These are phyloP conservation scores for Hypothenemus hampei DNA, from an alignment of 1,140 invertebrate genomes.

Conservation along the genomic window DNA sequence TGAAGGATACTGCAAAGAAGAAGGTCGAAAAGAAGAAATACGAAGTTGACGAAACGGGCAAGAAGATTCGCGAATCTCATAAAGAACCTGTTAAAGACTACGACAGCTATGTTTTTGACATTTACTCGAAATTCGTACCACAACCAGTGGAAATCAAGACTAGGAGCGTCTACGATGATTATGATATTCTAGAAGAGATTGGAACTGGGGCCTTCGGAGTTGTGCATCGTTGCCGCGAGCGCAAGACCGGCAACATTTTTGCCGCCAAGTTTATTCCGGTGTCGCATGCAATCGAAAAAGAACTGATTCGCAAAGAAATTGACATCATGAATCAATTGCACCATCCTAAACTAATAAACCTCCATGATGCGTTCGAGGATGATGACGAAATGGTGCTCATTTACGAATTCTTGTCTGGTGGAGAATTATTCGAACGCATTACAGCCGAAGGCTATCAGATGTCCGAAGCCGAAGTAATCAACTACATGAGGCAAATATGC, in stretches of 20 bases:
- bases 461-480: conserved; percentile 98
- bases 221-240: conserved; percentile 94
- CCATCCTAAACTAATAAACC: conserved; percentile 94
- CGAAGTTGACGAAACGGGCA: conserved; percentile 86
- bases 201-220: conserved; percentile 98
- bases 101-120: conserved; percentile 96
- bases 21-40: conserved; percentile 71
- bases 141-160: conserved; percentile 95
- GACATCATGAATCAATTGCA: conserved; percentile 99
- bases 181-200: conserved; percentile 98
- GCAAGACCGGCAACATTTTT: conserved; percentile 93
- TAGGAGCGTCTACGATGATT: conserved; percentile 93
- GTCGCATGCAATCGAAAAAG: conserved; percentile 91
- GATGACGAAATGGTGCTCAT: conserved; percentile 99
- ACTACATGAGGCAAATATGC: conserved; percentile 98
- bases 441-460: conserved; percentile 96
- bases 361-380: conserved; percentile 98
- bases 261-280: conserved; percentile 99
- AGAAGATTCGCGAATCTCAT: conserved; percentile 84
- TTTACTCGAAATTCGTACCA: conserved; percentile 95
- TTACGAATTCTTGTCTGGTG: conserved; percentile 97
- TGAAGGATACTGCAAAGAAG: conserved; percentile 77
- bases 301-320: conserved; percentile 95
- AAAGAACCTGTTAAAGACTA: conserved; percentile 89
- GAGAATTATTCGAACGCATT: conserved; percentile 97